Evolutionary conservation across 2,888 invertebrate species (phyloP), one percentile per base, ranked within the genome.

Genomic region (Peribatodes rhomboidaria): DNA sequence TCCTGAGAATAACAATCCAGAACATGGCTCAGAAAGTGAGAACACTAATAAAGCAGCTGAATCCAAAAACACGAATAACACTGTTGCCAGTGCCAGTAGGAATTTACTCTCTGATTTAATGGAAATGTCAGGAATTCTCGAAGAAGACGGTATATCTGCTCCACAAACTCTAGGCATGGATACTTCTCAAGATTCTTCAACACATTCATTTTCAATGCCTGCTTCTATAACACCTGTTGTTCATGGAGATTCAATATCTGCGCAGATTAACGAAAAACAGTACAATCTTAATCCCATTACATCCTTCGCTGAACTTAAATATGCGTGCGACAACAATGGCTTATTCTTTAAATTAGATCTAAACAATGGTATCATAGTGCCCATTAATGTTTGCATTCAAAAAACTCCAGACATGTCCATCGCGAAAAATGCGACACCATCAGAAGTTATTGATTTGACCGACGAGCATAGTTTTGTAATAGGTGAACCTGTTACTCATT

Each of bases 71-170:
- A n/a, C 11, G 39, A 47, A 55, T 50, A 57, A 50, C 27, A 35
- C 33, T 8, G 55, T 53, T 0, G 35, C 71, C 11, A 50, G 56
- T 4, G 22, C 57, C n/a, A 81, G 71, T 53, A 80, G 81, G 65
- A 89, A 90, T 49, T 82, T 93, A 70, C 67, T 93, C 33, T 92
- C 91, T 0, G 92, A 92, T 76, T 82, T 93, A 68, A 93, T 93
- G 93, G 87, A 88, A 82, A 90, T 93, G 90, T 92, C 92, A 10
- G 93, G 93, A 10, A 93, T 93, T 74, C 84, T 85, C 11, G 76
- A 83, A 58, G 90, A 90, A 67, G 92, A 92, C 60, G 68, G 78
- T 4, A 65, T 70, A 37, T 67, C 79, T 35, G 63, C 66, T 22
- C 49, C 63, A 39, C 41, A 50, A 49, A n/a, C 47, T n/a, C 1